A percentile compares a stretch with the other conserved stretches of the same genome.
phyloP scores from a whole-genome alignment of 2,113 vertebrate genomes.

The Heterochromis multidens region DNA sequence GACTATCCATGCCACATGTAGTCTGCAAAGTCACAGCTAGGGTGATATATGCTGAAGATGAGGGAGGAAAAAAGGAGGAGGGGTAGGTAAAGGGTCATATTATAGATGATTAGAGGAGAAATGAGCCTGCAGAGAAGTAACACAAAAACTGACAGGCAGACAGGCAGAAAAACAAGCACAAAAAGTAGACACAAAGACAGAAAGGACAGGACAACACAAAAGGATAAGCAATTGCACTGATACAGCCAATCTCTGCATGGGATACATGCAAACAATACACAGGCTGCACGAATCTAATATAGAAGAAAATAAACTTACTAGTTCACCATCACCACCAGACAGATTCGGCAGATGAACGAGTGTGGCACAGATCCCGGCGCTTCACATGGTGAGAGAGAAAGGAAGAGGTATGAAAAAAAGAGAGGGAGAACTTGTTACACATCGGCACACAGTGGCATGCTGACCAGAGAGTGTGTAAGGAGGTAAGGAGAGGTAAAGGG shows the following conservation, averaged over 20 bases:
- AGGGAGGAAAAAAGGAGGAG: not conserved
- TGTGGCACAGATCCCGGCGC: conserved; percentile 13
- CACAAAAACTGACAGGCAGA: not conserved
- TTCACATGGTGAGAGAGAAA: conserved; percentile 29
- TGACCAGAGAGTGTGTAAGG: conserved; percentile 51
- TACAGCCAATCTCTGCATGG: not conserved
- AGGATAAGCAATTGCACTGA: conserved; percentile 16
- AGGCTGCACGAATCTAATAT: not conserved
- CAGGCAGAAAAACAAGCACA: not conserved
- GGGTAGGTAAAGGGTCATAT: conserved; percentile 6
- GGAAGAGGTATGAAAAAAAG: conserved; percentile 1
- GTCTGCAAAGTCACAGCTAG: not conserved
- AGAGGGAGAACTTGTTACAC: conserved; percentile 51
- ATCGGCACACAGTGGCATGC: conserved; percentile 49
- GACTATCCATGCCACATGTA: not conserved
- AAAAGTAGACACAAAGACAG: conserved; percentile 7
- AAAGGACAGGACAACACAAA: conserved; percentile 24
- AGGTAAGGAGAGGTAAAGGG: not conserved
- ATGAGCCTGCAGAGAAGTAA: not conserved
- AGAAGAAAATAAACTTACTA: conserved; percentile 28
- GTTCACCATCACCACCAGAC: conserved; percentile 47
- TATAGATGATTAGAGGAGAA: not conserved
- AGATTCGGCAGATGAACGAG: conserved; percentile 8
- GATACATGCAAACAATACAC: not conserved
- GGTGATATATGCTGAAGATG: not conserved